Base-by-base conservation (phyloP, 2,888 invertebrate species). In the Platypus cylindrus region DNA sequence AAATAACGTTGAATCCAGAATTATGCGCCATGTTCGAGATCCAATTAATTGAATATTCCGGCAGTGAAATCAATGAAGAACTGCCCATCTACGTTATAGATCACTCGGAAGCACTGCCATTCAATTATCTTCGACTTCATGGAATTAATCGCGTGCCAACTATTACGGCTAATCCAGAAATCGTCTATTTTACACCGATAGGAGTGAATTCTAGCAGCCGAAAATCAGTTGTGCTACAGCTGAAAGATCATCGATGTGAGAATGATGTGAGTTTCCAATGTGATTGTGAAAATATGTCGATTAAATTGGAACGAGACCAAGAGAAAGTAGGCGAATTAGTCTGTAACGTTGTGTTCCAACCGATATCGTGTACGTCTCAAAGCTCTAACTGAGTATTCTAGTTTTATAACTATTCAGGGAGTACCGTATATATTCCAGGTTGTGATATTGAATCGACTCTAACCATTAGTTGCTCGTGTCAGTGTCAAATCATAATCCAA, bases 71-170 rank as follows among this genome's bases (percentile, higher is more conserved):
- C 23, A 31, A 26, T 2, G 35, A 45, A 11, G 48, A 55, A 33
- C 40, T 56, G 2, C 59, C 63, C 3, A 56, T 64, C 38, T 58
- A 55, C 23, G 40, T 64, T 1, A 44, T 44, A 22, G 46, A 50
- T n/a, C 49, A 55, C 38, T 41, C 46, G 9, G 45, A 55, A 5
- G 50, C 48, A 2, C 36, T 36, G 13, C 41, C 55, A 9, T 63
- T 59, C 34, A 64, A 62, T 44, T 53, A 50, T 43, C 35, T 65
- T 16, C 45, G 39, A 24, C 34, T 65, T 3, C 30, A 37, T 2
- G 64, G 59, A 13, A 31, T 32, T 5, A 50, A 54, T 40, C 45
- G 47, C 2, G 32, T 20, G 11, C 50, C 56, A 3, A 40, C 34
- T 2, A 59, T 64, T n/a, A 44, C 45, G 1, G 36, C 50, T 5